Conservation (phyloP, 37 sponge, comb jelly and placozoan genomes). For the Petrosia ficiformis region DNA sequence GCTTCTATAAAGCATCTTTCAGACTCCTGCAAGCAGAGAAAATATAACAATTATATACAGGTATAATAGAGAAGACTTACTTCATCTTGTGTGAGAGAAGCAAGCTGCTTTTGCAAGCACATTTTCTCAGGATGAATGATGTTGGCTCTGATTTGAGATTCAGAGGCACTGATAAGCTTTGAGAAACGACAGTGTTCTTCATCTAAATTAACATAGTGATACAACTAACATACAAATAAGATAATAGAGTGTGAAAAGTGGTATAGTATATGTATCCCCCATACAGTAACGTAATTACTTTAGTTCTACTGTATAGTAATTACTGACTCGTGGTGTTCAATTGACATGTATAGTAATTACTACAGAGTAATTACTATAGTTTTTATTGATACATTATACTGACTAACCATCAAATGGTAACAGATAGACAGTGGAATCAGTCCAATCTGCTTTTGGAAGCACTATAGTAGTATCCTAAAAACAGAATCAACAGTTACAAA, state of each 20-base stretch:
- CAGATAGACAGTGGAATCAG: too few relatives aligned
- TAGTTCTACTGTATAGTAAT: too few relatives aligned
- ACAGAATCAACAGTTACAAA: not conserved
- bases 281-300: too few relatives aligned
- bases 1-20: slow-evolving; percentile 62
- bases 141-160: slow-evolving; percentile 17
- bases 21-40: slow-evolving; percentile 22
- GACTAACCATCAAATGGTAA: too few relatives aligned
- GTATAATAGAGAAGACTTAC: not conserved
- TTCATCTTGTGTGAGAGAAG: slow-evolving; percentile 28
- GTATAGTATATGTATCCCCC: too few relatives aligned
- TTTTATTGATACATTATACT: too few relatives aligned
- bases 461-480: slow-evolving; percentile 25
- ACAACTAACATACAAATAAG: too few relatives aligned
- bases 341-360: too few relatives aligned
- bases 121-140: slow-evolving; percentile 52
- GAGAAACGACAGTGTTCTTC: slow-evolving; percentile 15
- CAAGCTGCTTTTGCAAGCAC: slow-evolving; percentile 33
- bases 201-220: too few relatives aligned
- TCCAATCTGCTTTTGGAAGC: slow-evolving; percentile 32
- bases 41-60: slow-evolving; percentile 7
- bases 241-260: too few relatives aligned
- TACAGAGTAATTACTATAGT: too few relatives aligned
- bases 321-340: too few relatives aligned
- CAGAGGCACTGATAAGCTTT: slow-evolving; percentile 59